phyloP scores from a whole-genome alignment of 2,888 invertebrate genomes.

The Pristionchus japonicus region DNA sequence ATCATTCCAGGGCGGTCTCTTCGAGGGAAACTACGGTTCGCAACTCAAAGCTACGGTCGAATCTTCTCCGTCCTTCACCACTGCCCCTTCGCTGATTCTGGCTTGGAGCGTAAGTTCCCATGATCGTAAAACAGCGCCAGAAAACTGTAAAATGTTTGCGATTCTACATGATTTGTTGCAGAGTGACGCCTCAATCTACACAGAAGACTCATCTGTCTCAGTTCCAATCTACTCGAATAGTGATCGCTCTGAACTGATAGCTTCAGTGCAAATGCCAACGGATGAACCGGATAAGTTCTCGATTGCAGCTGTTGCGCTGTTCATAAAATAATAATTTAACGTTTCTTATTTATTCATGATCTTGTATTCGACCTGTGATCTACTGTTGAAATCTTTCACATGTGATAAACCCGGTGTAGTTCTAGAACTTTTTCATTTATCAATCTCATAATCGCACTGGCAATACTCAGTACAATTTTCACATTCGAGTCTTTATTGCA shows the following conservation, averaged over 20 bases:
- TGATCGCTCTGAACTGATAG: slow-evolving; percentile 79
- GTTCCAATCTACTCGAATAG: slow-evolving; percentile 80
- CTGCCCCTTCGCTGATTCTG: slow-evolving; percentile 81
- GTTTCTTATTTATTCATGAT: neutral
- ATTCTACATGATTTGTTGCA: neutral
- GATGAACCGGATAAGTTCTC: slow-evolving; percentile 79
- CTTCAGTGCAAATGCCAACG: slow-evolving; percentile 78
- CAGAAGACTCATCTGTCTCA: slow-evolving; percentile 70
- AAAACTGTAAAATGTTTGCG: too few relatives aligned
- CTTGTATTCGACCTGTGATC: neutral
- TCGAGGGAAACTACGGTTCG: slow-evolving; percentile 81
- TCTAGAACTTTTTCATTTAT: neutral
- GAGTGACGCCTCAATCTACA: slow-evolving; percentile 28
- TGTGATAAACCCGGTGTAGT: slow-evolving; percentile 14
- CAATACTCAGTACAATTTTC: neutral
- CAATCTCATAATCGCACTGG: too few relatives aligned
- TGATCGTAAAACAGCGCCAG: neutral
- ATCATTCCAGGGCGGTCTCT: slow-evolving; percentile 79
- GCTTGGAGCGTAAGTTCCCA: slow-evolving; percentile 80
- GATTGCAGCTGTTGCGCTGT: slow-evolving; percentile 81
- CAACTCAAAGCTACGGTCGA: slow-evolving; percentile 79
- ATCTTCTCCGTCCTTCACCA: slow-evolving; percentile 80
- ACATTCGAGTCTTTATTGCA: neutral
- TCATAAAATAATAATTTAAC: slow-evolving; percentile 76
- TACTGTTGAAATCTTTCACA: neutral